Evolutionary conservation across 1,140 invertebrate species (phyloP), one percentile per base, ranked within the genome.

Genomic region (Aphaenogaster rudis): DNA sequence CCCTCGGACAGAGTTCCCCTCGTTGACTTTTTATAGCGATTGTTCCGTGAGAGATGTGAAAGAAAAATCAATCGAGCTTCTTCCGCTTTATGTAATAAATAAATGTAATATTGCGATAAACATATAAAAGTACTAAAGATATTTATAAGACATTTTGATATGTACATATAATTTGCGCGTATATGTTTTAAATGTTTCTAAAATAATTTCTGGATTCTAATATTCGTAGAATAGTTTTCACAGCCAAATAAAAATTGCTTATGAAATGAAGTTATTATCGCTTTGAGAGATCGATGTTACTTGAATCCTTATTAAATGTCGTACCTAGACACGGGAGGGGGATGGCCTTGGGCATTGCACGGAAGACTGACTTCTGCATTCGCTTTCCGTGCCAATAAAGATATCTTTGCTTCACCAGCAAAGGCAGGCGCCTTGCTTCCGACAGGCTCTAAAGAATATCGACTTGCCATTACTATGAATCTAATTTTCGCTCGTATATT

Each of bases 291-390:
- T 66, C 28, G 28, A 72, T 82, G 28, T 76, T 59, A 82, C 59
- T 82, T 21, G 80, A 74, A 74, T 74, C 13, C 13, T 84, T 74
- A 61, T 63, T 86, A 86, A 81, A 89, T 84, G 89, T 92, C 93
- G 90, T 96, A 97, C 97, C 97, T 97, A 96, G 97, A 97, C 69
- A 96, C 93, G 86, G 97, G 97, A 88, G 96, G 96, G 79, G 97
- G 97, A 94, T 87, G 97, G 97, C 95, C 97, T 95, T 97, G 97
- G 69, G 96, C 97, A 78, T 96, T 97, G 93, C 97, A 97, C 17
- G 97, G 91, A 86, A 97, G 94, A 88, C 96, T 96, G 88, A 97
- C 94, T 90, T 95, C 96, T 79, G 96, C 95, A 67, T 94, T 94
- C 71, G 93, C 87, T 88, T 89, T 91, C 86, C 93, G 93, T 79